Evolutionary conservation across 2,113 vertebrate genomes (phyloP), one percentile per base, ranked within the genome.

Genomic region (Toxostoma redivivum): DNA sequence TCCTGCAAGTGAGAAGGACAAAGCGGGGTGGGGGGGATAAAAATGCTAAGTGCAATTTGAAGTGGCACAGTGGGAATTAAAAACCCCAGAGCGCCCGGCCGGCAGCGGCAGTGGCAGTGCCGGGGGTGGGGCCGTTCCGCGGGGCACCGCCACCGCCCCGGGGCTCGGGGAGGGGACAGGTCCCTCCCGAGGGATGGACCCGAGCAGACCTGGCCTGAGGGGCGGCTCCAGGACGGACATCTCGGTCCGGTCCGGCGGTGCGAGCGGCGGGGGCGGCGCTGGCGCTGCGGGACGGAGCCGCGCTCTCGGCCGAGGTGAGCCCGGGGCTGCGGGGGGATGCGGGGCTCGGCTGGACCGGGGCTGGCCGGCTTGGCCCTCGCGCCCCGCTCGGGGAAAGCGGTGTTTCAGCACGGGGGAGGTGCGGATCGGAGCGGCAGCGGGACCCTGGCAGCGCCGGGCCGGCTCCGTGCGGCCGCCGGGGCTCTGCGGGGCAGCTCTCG

Each of bases 11-110:
- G 61, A 15, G 19, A 51, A 35, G 42, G 45, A n/a, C 23, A 25
- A 16, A 21, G 30, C 5, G 33, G 14, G 17, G 13, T 3, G 7
- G 3, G 6, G 11, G 7, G 8, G 1, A 3, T 37, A 53, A 35
- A n/a, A 25, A 27, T 8, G 58, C 44, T n/a, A 4, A 1, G 10
- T 5, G 71, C 37, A 7, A 8, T 66, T 57, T 27, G 2, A 27
- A 30, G 7, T 1, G 28, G 12, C 2, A 2, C 13, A 1, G 33
- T 14, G 27, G 4, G 21, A 38, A 35, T 27, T 30, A 8, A 35
- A 60, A 16, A 6, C 7, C 19, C 20, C 38, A 7, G 15, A 21
- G 38, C 37, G 20, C 33, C 53, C 21, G 30, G 44, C 15, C 15
- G 13, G 33, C 19, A 15, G 60, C 45, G 23, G 47, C 64, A 3